Evolutionary conservation across 1,140 invertebrate species (phyloP).

Genomic region (Caenorhabditis briggsae): DNA sequence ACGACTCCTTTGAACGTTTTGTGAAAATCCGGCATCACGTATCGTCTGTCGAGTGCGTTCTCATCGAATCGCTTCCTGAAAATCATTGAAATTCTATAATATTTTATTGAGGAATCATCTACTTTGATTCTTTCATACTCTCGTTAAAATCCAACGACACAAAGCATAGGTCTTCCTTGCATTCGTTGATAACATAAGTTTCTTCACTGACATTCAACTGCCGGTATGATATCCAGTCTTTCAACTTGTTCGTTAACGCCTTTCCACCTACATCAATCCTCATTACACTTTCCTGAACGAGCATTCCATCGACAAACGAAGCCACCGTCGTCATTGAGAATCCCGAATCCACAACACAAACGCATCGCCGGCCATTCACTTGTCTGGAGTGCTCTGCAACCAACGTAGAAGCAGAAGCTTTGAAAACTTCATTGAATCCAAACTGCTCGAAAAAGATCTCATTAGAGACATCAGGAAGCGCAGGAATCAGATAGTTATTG

Average conservation of each 20-base stretch:
- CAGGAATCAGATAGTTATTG: constrained; percentile 92
- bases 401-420: constrained; percentile 67
- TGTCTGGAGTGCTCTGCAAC: neutral
- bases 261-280: constrained; percentile 97
- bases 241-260: constrained; percentile 95
- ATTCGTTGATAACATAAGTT: constrained; percentile 97
- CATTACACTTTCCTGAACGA: constrained; percentile 82
- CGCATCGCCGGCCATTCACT: constrained; percentile 78
- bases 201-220: constrained; percentile 99
- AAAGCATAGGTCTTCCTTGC: constrained; percentile 97
- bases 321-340: constrained; percentile 96
- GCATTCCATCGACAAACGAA: constrained; percentile 91
- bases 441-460: constrained; percentile 99
- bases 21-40: constrained; percentile 93
- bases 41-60: constrained; percentile 87
- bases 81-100: neutral
- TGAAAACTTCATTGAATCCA: constrained; percentile 87
- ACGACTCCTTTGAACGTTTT: constrained; percentile 84
- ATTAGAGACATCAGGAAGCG: constrained; percentile 90
- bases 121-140: constrained; percentile 86
- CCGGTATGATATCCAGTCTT: constrained; percentile 95
- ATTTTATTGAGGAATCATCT: neutral
- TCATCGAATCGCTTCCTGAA: constrained; percentile 80
- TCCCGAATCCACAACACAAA: constrained; percentile 90
- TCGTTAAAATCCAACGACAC: constrained; percentile 88